Evolutionary conservation across 2,113 vertebrate species (phyloP).

Genomic region (Podarcis muralis): DNA sequence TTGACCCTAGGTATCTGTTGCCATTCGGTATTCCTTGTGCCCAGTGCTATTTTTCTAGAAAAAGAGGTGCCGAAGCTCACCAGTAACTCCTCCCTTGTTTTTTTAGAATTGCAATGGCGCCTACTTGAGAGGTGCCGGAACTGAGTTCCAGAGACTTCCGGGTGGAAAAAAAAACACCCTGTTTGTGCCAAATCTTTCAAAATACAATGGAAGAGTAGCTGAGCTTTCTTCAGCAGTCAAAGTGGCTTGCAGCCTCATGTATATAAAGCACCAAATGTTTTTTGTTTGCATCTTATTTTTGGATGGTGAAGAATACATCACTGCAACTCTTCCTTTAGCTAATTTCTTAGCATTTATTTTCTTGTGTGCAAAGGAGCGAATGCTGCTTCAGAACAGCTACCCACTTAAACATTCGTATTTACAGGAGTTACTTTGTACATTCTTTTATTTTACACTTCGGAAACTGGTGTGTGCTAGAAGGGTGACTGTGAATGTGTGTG

Average conservation of each 20-base stretch:
- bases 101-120: too few relatives aligned
- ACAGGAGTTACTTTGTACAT: background rate
- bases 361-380: conserved; percentile 9
- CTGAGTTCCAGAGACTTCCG: too few relatives aligned
- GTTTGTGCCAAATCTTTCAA: background rate
- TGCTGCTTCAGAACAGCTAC: background rate
- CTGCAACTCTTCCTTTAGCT: background rate
- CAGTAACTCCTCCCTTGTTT: too few relatives aligned
- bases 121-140: too few relatives aligned
- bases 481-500: background rate
- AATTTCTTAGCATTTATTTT: background rate
- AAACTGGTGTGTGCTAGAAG: conserved; percentile 10
- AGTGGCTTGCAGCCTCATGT: background rate
- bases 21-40: background rate
- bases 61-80: too few relatives aligned
- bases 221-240: background rate
- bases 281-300: background rate
- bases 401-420: background rate
- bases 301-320: conserved; percentile 16
- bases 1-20: too few relatives aligned
- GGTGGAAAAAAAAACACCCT: too few relatives aligned
- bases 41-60: too few relatives aligned
- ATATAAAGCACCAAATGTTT: background rate
- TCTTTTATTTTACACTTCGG: conserved; percentile 34
- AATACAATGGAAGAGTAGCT: fast-evolving